Percentiles rank a stretch among this genome's conserved stretches.
These are phyloP conservation scores for Lichenostomus cassidix DNA, from an alignment of 2,113 vertebrate genomes.

Conservation along the genomic window DNA sequence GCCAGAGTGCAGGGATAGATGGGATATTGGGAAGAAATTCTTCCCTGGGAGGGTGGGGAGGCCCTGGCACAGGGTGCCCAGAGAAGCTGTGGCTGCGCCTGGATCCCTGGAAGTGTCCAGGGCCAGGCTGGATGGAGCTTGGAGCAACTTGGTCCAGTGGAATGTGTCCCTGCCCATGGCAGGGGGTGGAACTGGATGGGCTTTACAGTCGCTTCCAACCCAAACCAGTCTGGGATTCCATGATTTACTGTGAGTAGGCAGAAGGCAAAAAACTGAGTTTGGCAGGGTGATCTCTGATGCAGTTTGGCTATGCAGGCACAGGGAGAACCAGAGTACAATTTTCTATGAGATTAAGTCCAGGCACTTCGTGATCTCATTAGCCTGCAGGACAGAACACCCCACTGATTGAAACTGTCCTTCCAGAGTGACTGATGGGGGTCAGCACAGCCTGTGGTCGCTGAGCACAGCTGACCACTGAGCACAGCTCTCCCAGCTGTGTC, in stretches of 20 bases:
- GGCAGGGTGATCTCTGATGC: neutral
- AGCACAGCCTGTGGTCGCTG: neutral
- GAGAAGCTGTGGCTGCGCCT: neutral
- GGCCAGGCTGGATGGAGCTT: neutral
- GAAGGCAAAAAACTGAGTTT: neutral
- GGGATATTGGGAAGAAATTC: neutral
- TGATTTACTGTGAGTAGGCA: neutral
- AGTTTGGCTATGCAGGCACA: neutral
- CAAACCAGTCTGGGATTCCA: neutral
- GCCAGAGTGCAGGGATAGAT: neutral
- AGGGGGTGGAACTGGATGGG: too few relatives aligned
- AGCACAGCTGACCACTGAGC: neutral
- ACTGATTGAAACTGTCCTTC: neutral
- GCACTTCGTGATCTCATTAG: neutral
- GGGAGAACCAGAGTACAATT: neutral
- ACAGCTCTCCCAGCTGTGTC: neutral
- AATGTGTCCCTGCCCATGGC: neutral
- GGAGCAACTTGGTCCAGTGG: neutral
- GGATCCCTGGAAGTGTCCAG: neutral
- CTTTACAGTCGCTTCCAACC: neutral
- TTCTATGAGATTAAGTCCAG: neutral
- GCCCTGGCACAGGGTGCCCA: neutral
- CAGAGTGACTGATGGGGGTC: neutral
- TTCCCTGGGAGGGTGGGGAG: neutral
- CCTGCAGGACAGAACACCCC: neutral